A percentile compares a stretch with the other conserved stretches of the same genome.
Conservation (phyloP, 37 sponge, comb jelly and placozoan species). For the Geodia barretti region DNA sequence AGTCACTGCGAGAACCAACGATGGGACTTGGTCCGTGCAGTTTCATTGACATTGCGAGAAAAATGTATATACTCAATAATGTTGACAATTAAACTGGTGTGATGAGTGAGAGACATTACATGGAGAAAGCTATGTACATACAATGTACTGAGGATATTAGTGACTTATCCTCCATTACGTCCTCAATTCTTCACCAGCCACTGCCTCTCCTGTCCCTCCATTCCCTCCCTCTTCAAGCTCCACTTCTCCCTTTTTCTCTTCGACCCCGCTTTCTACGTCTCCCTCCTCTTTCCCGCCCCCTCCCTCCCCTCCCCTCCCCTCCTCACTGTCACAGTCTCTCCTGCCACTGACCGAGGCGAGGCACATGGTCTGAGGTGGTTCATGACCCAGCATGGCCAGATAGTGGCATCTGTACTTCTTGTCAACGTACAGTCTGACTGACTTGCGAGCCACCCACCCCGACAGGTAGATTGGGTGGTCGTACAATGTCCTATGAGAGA, state of each 20-base stretch:
- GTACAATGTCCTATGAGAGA: not conserved
- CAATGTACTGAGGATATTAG: too few species aligned
- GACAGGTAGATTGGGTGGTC: conserved; percentile 58
- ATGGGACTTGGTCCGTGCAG: too few species aligned
- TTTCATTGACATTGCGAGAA: too few species aligned
- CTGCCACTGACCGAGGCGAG: conserved; percentile 16
- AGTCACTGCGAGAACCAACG: too few species aligned
- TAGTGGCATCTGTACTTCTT: conserved; percentile 75
- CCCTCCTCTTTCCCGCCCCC: not conserved
- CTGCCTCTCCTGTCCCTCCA: not conserved
- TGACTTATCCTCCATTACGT: too few species aligned
- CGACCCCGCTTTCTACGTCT: not conserved
- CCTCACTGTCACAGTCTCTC: not conserved
- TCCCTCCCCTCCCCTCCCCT: conserved; percentile 5
- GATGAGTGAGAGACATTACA: too few species aligned
- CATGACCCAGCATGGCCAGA: conserved; percentile 74
- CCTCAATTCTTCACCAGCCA: not conserved
- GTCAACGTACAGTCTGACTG: conserved; percentile 73
- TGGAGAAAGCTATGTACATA: too few species aligned
- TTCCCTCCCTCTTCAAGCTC: not conserved
- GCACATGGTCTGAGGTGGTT: conserved; percentile 49
- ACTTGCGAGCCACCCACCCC: conserved; percentile 76
- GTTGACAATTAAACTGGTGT: too few species aligned
- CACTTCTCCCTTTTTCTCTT: not conserved
- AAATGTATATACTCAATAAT: too few species aligned